Evolutionary conservation across 2,113 vertebrate genomes (phyloP).

Genomic region (Takifugu bimaculatus): DNA sequence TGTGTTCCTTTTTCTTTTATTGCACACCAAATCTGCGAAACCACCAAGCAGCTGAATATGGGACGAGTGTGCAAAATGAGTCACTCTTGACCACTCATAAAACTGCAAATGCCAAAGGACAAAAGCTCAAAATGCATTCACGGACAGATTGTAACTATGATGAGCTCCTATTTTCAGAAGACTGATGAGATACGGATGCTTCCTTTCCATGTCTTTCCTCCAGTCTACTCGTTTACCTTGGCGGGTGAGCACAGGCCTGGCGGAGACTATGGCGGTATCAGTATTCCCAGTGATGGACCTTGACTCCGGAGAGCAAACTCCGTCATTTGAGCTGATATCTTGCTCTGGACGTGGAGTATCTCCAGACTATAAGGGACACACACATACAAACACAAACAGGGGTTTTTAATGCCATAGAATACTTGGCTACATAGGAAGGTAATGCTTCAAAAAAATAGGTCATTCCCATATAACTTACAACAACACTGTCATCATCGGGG

Average conservation of each 20-base stretch:
- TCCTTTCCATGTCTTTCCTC: not conserved
- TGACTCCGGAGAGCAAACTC: slow-evolving; percentile 51
- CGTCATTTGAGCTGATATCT: slow-evolving; percentile 74
- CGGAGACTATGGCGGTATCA: slow-evolving; percentile 45
- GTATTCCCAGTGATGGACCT: slow-evolving; percentile 45
- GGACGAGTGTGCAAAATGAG: slow-evolving; percentile 33
- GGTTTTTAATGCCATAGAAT: slow-evolving; percentile 3
- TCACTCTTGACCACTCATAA: not conserved
- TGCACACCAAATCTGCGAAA: slow-evolving; percentile 33
- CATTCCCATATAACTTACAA: slow-evolving; percentile 53
- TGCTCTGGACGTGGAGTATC: slow-evolving; percentile 64
- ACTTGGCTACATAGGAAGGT: slow-evolving; percentile 8
- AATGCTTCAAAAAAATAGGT: not conserved
- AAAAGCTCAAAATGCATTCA: slow-evolving; percentile 17
- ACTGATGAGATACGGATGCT: slow-evolving; percentile 6
- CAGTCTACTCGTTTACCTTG: slow-evolving; percentile 62
- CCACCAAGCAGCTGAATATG: slow-evolving; percentile 22
- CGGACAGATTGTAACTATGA: not conserved
- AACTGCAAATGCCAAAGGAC: slow-evolving; percentile 2
- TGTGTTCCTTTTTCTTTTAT: slow-evolving; percentile 48
- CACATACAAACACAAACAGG: slow-evolving; percentile 9
- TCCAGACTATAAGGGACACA: slow-evolving; percentile 66
- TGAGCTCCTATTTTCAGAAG: slow-evolving; percentile 11
- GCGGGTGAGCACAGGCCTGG: slow-evolving; percentile 58
- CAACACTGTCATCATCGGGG: slow-evolving; percentile 75